Base-by-base conservation (phyloP, 2,888 invertebrate genomes). In the Torymus auratus region DNA sequence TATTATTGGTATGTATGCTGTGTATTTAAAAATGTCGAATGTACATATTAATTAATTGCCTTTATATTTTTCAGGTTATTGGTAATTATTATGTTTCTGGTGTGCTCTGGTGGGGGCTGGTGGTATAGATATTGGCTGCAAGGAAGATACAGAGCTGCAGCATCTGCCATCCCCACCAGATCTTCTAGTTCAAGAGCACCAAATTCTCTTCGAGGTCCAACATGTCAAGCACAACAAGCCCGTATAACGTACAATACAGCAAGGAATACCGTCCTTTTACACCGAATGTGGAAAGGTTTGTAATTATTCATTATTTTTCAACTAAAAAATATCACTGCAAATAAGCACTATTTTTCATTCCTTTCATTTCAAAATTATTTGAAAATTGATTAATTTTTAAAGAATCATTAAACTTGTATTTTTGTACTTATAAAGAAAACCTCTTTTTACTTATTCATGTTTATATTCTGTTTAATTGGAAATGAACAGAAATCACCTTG, bases 51-150 rank as follows among this genome's bases (percentile, higher is more conserved):
- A 55, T 17, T 64, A n/a, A 60, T 67, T 28, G 7, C 28, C 3
- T 28, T 28, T 28, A 28, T 28, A 28, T 4, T 28, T 78, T 80
- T 0, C 83, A 92, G 92, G 92, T 89, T 93, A 81, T 88, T 93
- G 85, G 91, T 93, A 58, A 91, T 93, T 84, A 91, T 93, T 84
- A 91, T 92, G 89, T 91, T 93, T 86, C 88, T 93, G 86, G 91
- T 92, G 58, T 92, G 92, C 84, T 92, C 92, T 74, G 92, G 92
- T 58, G 92, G 92, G 65, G 92, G 92, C n/a, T 92, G 92, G 92
- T 93, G 92, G 92, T 92, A 92, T 84, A 89, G 92, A 74, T 92
- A 91, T 82, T 91, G 92, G 90, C 86, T 92, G 41, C 91, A 91
- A 84, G 91, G 90, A 41, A 88, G 91, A 78, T 91, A 91, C 81